Evolutionary conservation across 2,797 vertebrate genomes (phyloP).

Genomic region (Tiaroga cobitis): DNA sequence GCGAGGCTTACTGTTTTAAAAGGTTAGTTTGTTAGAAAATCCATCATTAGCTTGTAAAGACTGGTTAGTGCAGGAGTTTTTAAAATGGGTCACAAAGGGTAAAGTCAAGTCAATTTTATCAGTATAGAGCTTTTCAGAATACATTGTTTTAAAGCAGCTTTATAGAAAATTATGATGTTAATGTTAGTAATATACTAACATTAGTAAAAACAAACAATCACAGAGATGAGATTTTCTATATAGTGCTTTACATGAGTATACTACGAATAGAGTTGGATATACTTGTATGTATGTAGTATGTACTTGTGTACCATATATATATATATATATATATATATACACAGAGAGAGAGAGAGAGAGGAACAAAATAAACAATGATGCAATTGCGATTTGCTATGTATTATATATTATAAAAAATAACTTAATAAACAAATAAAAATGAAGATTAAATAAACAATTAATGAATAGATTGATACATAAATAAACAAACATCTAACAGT

Average conservation of each 20-base stretch:
- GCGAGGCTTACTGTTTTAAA: not conserved
- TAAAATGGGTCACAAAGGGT: not conserved
- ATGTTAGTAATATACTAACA: not conserved
- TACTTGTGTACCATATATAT: no score
- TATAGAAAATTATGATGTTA: not conserved
- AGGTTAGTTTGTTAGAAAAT: not conserved
- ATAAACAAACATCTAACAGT: not conserved
- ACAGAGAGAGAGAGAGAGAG: no score
- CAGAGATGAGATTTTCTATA: not conserved
- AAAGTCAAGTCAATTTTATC: not conserved
- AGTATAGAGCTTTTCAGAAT: not conserved
- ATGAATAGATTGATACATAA: not conserved
- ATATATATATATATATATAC: no score
- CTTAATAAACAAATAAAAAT: not conserved
- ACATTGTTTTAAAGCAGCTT: not conserved
- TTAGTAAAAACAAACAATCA: slow-evolving; percentile 21
- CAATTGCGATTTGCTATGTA: no score
- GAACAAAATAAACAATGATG: no score
- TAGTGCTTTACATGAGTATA: not conserved
- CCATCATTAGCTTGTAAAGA: not conserved
- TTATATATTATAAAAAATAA: not conserved
- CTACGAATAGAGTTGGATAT: not conserved
- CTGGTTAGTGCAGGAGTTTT: not conserved
- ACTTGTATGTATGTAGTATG: not conserved
- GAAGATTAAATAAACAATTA: not conserved